Evolutionary conservation across 2,113 vertebrate species (phyloP).

Genomic region (Cyanocitta stelleri): DNA sequence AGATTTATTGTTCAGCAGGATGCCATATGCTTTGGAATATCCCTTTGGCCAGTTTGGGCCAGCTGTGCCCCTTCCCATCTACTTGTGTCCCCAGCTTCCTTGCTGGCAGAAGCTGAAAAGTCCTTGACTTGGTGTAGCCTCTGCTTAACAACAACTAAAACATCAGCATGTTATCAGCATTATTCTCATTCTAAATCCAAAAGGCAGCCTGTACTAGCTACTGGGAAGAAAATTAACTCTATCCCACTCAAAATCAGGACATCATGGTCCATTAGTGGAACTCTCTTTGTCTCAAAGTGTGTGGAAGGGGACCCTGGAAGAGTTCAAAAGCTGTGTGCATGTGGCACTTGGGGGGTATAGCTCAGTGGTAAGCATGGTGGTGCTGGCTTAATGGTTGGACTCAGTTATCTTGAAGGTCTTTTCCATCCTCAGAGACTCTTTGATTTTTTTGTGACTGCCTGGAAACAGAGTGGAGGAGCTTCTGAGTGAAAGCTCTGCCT

Average conservation of each 20-base stretch:
- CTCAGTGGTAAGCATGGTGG: rapidly evolving
- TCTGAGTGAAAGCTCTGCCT: not conserved
- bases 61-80: not conserved
- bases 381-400: not conserved
- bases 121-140: not conserved
- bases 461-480: not conserved
- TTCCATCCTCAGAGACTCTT: not conserved
- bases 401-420: not conserved
- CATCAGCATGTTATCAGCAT: not conserved
- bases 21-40: not conserved
- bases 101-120: not conserved
- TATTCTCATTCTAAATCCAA: not conserved
- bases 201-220: not conserved
- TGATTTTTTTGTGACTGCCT: not conserved
- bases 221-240: not conserved
- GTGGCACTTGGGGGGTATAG: not conserved
- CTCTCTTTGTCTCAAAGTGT: not conserved
- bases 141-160: not conserved
- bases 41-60: not conserved
- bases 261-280: not conserved
- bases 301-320: not conserved
- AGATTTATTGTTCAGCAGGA: not conserved
- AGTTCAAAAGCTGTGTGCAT: not conserved
- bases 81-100: not conserved
- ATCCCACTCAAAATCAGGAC: not conserved